These are phyloP conservation scores for Felis catus DNA, from an alignment of 2,113 vertebrate species.

Conservation along the genomic window DNA sequence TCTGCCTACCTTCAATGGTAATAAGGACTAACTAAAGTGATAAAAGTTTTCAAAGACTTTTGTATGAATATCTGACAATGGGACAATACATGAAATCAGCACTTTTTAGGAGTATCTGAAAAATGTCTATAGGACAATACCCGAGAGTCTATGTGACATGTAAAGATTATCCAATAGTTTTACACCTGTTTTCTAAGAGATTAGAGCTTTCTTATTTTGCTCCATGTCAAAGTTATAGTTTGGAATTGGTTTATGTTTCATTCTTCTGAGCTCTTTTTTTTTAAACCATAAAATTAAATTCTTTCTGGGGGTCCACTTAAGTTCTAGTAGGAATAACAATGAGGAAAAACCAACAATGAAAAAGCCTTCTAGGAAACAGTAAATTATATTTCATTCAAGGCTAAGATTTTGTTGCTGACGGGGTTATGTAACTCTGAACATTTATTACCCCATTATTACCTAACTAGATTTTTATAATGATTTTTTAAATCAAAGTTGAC, in stretches of 20 bases:
- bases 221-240: conserved; percentile 21
- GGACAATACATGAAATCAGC: not conserved
- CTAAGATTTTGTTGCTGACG: conserved; percentile 44
- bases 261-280: conserved; percentile 40
- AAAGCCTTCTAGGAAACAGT: conserved; percentile 37
- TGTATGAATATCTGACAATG: not conserved
- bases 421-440: not conserved
- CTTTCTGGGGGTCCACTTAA: conserved; percentile 5
- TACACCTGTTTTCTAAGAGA: not conserved
- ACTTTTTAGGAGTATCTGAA: conserved; percentile 38
- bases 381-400: conserved; percentile 37
- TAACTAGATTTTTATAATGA: not conserved
- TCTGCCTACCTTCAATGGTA: conserved; percentile 7
- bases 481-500: not conserved
- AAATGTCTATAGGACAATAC: conserved; percentile 12
- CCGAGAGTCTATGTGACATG: not conserved
- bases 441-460: not conserved
- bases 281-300: conserved; percentile 18
- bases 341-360: not conserved
- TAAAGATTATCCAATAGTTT: conserved; percentile 21
- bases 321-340: conserved; percentile 44
- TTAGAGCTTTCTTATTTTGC: not conserved
- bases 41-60: conserved; percentile 18
- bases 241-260: conserved; percentile 47
- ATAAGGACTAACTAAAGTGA: conserved; percentile 29